Conservation (phyloP, 35 echinoderm and acorn worm species). For the Acanthaster planci region DNA sequence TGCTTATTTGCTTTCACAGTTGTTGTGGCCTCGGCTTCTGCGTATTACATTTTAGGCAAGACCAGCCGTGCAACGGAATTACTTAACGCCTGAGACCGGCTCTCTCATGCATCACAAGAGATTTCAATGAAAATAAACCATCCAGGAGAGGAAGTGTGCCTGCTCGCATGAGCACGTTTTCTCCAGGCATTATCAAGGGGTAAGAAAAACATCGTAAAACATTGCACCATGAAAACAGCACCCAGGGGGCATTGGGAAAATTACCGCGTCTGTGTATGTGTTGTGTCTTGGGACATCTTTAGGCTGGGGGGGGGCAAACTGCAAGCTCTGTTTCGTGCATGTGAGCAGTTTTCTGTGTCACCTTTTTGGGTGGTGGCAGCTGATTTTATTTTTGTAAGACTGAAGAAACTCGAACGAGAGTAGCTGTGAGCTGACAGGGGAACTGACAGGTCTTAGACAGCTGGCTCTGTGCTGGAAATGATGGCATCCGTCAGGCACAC, state of each 20-base stretch:
- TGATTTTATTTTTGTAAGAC: not conserved
- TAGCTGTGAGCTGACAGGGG: too few species aligned
- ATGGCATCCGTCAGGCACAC: too few species aligned
- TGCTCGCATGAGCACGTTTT: not conserved
- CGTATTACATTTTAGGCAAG: not conserved
- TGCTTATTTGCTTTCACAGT: too few species aligned
- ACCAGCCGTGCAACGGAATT: not conserved
- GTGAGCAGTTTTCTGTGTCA: not conserved
- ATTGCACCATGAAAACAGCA: not conserved
- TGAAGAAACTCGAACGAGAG: too few species aligned
- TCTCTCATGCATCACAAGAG: not conserved
- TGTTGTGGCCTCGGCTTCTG: not conserved
- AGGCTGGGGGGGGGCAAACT: not conserved
- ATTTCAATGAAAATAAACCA: slow-evolving; percentile 4
- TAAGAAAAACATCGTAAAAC: slow-evolving; percentile 25
- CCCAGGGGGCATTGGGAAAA: not conserved
- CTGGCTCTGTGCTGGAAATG: too few species aligned
- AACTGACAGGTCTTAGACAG: too few species aligned
- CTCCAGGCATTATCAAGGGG: not conserved
- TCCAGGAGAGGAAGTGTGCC: not conserved
- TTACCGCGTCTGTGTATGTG: too few species aligned
- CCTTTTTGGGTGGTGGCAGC: not conserved
- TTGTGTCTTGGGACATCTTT: not conserved
- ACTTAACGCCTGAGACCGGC: not conserved
- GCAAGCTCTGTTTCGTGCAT: not conserved